Percentiles rank a stretch among this genome's conserved stretches.
phyloP scores from a whole-genome alignment of 2,888 invertebrate genomes.

The Dolichomitus sp. region DNA sequence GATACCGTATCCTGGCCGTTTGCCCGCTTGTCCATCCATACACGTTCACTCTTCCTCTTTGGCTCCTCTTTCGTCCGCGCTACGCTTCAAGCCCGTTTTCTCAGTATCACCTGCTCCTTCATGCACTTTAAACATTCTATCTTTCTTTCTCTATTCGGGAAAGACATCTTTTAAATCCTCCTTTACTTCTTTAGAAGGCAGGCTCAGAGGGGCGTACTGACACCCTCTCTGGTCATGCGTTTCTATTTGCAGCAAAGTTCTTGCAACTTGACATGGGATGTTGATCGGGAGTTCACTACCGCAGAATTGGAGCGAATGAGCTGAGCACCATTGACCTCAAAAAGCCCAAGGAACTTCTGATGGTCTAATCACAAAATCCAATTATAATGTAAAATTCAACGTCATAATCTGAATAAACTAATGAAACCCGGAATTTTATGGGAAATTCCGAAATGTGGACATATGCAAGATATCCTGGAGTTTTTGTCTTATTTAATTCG shows the following conservation, averaged over 20 bases:
- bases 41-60: conserved; percentile 65
- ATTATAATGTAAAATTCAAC: too few relatives aligned
- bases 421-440: too few relatives aligned
- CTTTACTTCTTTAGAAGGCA: neutral
- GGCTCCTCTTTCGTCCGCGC: conserved; percentile 48
- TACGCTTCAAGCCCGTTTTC: conserved; percentile 22
- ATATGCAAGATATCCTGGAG: too few relatives aligned
- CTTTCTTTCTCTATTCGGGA: conserved; percentile 12
- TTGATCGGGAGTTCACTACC: neutral
- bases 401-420: too few relatives aligned
- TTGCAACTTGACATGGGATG: neutral
- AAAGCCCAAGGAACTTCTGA: neutral
- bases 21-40: conserved; percentile 77
- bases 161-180: conserved; percentile 46
- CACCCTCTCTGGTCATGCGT: neutral
- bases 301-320: neutral
- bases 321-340: neutral
- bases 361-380: too few relatives aligned
- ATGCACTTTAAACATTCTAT: conserved; percentile 4
- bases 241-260: neutral
- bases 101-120: conserved; percentile 27
- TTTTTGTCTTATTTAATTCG: neutral
- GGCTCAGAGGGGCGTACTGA: neutral
- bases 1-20: conserved; percentile 78
- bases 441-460: too few relatives aligned